Percentiles rank a stretch among this genome's conserved stretches.
phyloP scores from a whole-genome alignment of 2,888 invertebrate species.

The Drosophila hamatofila region DNA sequence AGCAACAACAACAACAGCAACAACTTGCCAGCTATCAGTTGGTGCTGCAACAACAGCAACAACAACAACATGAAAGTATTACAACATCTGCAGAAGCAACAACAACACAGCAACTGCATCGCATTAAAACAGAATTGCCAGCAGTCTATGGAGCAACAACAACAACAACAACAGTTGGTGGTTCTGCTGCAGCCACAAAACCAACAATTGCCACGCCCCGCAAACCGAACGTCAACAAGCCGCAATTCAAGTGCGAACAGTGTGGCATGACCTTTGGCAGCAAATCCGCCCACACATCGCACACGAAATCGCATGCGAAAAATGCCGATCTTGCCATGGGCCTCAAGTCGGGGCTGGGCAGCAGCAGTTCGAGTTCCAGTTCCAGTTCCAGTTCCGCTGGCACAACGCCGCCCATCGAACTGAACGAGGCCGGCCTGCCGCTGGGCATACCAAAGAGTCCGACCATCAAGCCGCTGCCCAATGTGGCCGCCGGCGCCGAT shows the following conservation, averaged over 20 bases:
- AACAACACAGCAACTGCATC: conserved; percentile 23
- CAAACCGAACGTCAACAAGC: conserved; percentile 84
- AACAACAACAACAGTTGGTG: background rate
- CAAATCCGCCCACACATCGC: conserved; percentile 91
- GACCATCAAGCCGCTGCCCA: conserved; percentile 79
- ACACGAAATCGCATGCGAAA: conserved; percentile 88
- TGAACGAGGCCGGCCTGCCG: conserved; percentile 69
- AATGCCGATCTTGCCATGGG: conserved; percentile 66
- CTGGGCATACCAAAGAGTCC: conserved; percentile 83
- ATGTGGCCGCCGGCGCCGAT: conserved; percentile 86
- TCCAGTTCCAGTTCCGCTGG: conserved; percentile 5
- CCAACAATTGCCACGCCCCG: conserved; percentile 41
- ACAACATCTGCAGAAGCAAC: conserved; percentile 24
- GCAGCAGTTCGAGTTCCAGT: background rate
- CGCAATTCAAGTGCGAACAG: conserved; percentile 88
- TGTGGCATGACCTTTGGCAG: conserved; percentile 91
- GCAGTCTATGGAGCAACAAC: conserved; percentile 33
- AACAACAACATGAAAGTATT: conserved; percentile 51
- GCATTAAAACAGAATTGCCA: conserved; percentile 69
- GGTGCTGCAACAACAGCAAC: conserved; percentile 63
- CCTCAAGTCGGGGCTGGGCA: conserved; percentile 21
- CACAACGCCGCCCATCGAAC: conserved; percentile 55
- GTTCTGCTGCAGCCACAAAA: conserved; percentile 44
- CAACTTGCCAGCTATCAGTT: conserved; percentile 58
- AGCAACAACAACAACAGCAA: conserved; percentile 47